These are phyloP conservation scores for Idaea biselata DNA, from an alignment of 2,888 invertebrate genomes.

Conservation along the genomic window DNA sequence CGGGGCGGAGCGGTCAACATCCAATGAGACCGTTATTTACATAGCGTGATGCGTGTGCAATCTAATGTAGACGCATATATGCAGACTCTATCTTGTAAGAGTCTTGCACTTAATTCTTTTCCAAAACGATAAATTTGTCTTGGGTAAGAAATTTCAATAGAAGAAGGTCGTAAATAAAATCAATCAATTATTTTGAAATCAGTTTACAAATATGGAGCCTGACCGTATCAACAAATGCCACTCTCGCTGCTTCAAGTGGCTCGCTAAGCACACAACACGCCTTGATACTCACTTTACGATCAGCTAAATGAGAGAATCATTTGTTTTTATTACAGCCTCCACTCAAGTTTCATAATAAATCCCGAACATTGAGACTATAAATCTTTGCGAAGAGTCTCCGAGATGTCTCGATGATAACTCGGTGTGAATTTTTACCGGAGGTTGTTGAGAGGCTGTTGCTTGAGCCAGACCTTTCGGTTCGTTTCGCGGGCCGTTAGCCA, in stretches of 20 bases:
- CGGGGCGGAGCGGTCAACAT: not conserved
- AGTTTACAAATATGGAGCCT: no score
- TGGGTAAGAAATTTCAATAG: no score
- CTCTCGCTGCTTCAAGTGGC: not conserved
- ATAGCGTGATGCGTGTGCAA: no score
- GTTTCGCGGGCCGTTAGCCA: not conserved
- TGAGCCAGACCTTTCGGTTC: no score
- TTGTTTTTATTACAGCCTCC: not conserved
- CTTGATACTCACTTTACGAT: not conserved
- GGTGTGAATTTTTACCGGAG: not conserved
- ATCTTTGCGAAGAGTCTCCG: not conserved
- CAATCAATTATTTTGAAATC: no score
- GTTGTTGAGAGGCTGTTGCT: no score
- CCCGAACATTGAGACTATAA: not conserved
- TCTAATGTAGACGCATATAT: no score
- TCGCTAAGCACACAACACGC: not conserved
- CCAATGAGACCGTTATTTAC: no score
- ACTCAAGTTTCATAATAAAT: not conserved
- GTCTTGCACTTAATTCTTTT: no score
- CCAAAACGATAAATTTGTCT: no score
- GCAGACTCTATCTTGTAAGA: no score
- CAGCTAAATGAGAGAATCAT: not conserved
- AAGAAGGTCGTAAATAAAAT: no score
- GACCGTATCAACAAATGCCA: not conserved
- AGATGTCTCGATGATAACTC: not conserved